Evolutionary conservation across 2,888 invertebrate species (phyloP).

Genomic region (Meiosimyza platycephala): DNA sequence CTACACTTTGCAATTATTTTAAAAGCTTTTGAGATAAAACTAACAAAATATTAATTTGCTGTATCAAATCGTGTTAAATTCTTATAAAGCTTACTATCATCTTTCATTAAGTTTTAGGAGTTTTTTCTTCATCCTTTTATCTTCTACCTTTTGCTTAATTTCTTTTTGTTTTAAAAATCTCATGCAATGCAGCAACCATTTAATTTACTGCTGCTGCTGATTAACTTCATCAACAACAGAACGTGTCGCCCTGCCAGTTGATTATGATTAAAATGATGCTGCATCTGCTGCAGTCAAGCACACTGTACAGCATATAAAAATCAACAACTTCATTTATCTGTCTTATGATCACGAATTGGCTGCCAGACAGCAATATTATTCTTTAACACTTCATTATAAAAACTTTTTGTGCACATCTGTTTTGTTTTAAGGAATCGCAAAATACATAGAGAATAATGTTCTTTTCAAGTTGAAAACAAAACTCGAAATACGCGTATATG

Average conservation of each 20-base stretch:
- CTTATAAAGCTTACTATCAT: not conserved
- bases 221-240: conserved; percentile 41
- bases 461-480: too few relatives aligned
- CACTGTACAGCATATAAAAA: not conserved
- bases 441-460: too few relatives aligned
- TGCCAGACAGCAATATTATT: too few relatives aligned
- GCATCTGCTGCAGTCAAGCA: too few relatives aligned
- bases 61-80: not conserved
- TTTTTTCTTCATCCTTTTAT: not conserved
- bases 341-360: too few relatives aligned
- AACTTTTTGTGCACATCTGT: too few relatives aligned
- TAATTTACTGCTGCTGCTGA: conserved; percentile 42
- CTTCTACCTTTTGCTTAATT: not conserved
- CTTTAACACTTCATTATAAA: too few relatives aligned
- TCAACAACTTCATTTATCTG: conserved; percentile 15
- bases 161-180: too few relatives aligned
- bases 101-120: not conserved
- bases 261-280: conserved; percentile 10
- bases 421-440: too few relatives aligned
- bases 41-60: not conserved
- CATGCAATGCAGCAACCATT: conserved; percentile 37
- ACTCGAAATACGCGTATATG: too few relatives aligned
- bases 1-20: not conserved
- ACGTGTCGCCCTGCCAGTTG: conserved; percentile 35
- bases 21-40: not conserved